These are phyloP conservation scores for Tiliqua scincoides DNA, from an alignment of 2,113 vertebrate species.

Conservation along the genomic window DNA sequence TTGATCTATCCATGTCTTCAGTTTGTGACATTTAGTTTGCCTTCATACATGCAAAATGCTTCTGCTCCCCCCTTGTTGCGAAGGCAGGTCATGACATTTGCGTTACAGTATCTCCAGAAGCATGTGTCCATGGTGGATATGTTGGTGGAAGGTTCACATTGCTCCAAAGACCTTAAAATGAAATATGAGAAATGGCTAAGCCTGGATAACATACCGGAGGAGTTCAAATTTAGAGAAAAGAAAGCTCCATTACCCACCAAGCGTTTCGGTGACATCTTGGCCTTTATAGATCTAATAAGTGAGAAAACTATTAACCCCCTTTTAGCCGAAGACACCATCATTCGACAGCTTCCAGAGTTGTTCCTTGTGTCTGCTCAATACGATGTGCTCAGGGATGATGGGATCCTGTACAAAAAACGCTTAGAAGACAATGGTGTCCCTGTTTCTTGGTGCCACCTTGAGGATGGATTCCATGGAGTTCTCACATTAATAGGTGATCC, in stretches of 20 bases:
- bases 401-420: conserved; percentile 74
- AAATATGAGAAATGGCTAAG: conserved; percentile 44
- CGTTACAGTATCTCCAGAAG: conserved; percentile 72
- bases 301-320: background rate
- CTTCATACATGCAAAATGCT: conserved; percentile 77
- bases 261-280: conserved; percentile 67
- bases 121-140: conserved; percentile 66
- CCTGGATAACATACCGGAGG: conserved; percentile 12
- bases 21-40: conserved; percentile 55
- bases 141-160: conserved; percentile 66
- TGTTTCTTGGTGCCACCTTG: conserved; percentile 73
- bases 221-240: conserved; percentile 48
- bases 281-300: conserved; percentile 20
- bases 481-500: accelerated
- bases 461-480: background rate
- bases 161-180: conserved; percentile 68
- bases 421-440: conserved; percentile 71
- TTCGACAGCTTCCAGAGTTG: conserved; percentile 60
- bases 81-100: conserved; percentile 57
- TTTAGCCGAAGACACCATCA: background rate
- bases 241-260: background rate
- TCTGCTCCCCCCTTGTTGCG: conserved; percentile 73
- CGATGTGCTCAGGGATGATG: conserved; percentile 78
- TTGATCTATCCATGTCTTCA: conserved; percentile 79
- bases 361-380: conserved; percentile 58